Base-by-base conservation (phyloP, 2,888 invertebrate genomes). In the Drosophila rubida region DNA sequence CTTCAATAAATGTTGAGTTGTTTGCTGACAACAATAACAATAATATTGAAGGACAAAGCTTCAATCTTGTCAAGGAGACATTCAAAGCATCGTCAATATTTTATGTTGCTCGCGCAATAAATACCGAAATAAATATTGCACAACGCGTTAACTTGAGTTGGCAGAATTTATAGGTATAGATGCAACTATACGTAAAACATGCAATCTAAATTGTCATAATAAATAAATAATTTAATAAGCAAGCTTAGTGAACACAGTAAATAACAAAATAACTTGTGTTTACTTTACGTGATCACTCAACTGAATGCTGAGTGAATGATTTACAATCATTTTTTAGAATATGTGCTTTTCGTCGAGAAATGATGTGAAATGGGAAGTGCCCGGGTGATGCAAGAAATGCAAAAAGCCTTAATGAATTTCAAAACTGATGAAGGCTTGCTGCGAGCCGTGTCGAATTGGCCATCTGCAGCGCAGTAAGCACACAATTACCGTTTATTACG, bases 401-500 rank as follows among this genome's bases (percentile, higher is more conserved):
- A 37, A 50, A 7, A 14, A 11, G 39, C 39, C 39, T 25, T 54
- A 11, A 44, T 7, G 13, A 54, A 44, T 44, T 42, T 22, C 11
- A 3, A 27, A 51, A 39, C 16, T 19, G n/a, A 8, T 16, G 25
- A 44, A 44, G 25, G n/a, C n/a, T 11, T 50, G 37, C 22, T 19
- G 6, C 22, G 13, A 13, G 13, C 22, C 53, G 42, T 42, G 30
- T 30, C 42, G 14, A 41, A 53, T 32, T 51, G 51, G 51, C 9
- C 53, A 54, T 54, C 53, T 54, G 25, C 25, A 27, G 55, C 37
- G n/a, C 45, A 46, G 2, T 32, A 44, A 57, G 16, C 55, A 14
- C 30, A 23, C 27, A 57, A 63, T 63, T 57, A 51, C 32, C 8
- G 58, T 51, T 60, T 35, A 72, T 63, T 46, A 54, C 62, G 74